Conservation (phyloP, 2,888 invertebrate genomes). For the Microctonus aethiopoides region DNA sequence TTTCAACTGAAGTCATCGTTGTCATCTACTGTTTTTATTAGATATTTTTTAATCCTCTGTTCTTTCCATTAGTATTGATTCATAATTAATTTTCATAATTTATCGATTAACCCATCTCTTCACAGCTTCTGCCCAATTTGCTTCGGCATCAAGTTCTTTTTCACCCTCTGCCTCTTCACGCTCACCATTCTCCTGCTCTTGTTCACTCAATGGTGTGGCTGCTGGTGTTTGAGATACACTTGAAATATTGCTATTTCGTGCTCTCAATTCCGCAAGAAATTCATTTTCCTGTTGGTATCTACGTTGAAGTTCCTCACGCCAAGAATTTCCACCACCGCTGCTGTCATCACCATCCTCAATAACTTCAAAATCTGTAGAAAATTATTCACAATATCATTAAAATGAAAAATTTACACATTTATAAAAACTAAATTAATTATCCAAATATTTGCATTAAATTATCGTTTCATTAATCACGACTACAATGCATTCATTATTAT, state of each 20-base stretch:
- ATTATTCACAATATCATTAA: neutral
- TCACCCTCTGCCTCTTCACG: conserved; percentile 70
- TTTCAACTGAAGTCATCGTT: neutral
- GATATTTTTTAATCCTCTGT: neutral
- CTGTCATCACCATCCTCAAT: conserved; percentile 75
- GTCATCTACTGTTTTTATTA: neutral
- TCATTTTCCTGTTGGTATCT: conserved; percentile 72
- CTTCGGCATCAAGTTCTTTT: conserved; percentile 60
- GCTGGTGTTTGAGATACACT: conserved; percentile 57
- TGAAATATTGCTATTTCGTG: conserved; percentile 63
- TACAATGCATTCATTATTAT: neutral
- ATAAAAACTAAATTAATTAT: neutral
- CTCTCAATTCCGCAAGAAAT: conserved; percentile 71
- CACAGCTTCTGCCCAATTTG: conserved; percentile 75
- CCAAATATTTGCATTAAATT: neutral
- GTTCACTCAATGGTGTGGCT: conserved; percentile 54
- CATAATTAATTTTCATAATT: conserved; percentile 43
- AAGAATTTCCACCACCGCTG: conserved; percentile 69
- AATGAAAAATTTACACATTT: neutral
- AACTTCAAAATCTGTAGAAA: conserved; percentile 75
- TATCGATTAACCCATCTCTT: conserved; percentile 78
- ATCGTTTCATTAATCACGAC: neutral
- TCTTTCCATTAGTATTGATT: neutral
- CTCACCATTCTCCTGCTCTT: conserved; percentile 58
- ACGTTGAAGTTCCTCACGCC: conserved; percentile 72